A percentile compares a stretch with the other conserved stretches of the same genome.
phyloP scores from a whole-genome alignment of 2,113 vertebrate species.

The Corvus moneduloides region DNA sequence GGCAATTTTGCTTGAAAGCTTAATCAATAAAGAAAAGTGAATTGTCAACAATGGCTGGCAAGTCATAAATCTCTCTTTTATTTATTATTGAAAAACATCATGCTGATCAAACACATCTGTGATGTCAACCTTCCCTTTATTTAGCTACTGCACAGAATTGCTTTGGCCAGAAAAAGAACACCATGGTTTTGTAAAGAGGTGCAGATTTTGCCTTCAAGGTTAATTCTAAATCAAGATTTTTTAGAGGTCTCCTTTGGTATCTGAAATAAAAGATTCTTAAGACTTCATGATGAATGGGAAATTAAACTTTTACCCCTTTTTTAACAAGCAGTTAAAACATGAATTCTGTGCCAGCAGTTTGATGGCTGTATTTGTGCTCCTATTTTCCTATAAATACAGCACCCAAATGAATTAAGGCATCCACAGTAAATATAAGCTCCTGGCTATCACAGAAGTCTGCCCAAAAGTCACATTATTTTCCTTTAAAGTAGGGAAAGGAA shows the following conservation, averaged over 20 bases:
- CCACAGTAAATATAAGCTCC: background rate
- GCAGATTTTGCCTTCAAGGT: background rate
- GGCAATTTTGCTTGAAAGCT: background rate
- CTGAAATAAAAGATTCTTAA: background rate
- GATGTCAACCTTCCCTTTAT: background rate
- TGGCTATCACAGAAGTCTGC: background rate
- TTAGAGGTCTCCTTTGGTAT: background rate
- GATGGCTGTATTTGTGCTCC: background rate
- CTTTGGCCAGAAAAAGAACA: background rate
- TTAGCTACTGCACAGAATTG: background rate
- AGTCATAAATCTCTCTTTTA: conserved; percentile 14
- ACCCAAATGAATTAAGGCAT: background rate
- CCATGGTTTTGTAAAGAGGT: background rate
- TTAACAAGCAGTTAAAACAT: background rate
- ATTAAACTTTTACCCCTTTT: background rate
- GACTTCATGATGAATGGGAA: background rate
- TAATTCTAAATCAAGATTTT: background rate
- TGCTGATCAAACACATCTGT: background rate
- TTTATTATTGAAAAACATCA: background rate
- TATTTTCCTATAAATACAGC: background rate
- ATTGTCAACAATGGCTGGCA: background rate
- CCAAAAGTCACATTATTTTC: background rate
- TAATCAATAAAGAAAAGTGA: conserved; percentile 37
- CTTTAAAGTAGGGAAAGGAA: background rate
- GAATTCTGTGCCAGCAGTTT: background rate